Percentiles rank a stretch among this genome's conserved stretches.
Conservation (phyloP, 30 jellyfish, hydroid and myxozoan genomes). For the Aurelia aurita complex sp. Pacific region DNA sequence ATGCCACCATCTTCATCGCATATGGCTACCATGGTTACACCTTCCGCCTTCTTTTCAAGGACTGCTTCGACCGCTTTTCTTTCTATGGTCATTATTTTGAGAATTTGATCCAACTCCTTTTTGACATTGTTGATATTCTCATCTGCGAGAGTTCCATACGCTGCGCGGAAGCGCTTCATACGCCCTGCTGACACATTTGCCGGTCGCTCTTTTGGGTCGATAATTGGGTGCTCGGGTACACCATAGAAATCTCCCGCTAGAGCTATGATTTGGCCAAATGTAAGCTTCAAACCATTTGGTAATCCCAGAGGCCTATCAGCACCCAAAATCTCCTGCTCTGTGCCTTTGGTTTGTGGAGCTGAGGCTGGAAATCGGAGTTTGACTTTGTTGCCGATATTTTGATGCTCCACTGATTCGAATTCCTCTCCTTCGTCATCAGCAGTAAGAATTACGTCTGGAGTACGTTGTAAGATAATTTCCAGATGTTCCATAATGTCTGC, state of each 20-base stretch:
- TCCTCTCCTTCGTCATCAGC: constrained; percentile 10
- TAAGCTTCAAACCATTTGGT: constrained; percentile 34
- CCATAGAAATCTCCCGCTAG: constrained; percentile 38
- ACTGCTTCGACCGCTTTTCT: neutral
- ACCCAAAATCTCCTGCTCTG: neutral
- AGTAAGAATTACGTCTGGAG: constrained; percentile 1
- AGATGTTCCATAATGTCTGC: neutral
- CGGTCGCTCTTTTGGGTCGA: neutral
- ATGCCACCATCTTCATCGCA: neutral
- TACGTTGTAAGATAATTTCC: neutral
- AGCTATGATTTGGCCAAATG: constrained; percentile 40
- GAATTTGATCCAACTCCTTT: constrained; percentile 13
- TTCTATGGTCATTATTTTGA: neutral
- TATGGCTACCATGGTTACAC: neutral
- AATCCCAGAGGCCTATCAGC: neutral
- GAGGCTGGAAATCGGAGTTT: constrained; percentile 6
- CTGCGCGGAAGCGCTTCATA: constrained; percentile 11
- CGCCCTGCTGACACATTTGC: neutral
- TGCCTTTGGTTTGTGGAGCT: neutral
- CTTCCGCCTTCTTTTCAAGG: constrained; percentile 5
- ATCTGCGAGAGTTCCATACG: constrained; percentile 15
- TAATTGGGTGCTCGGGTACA: constrained; percentile 21
- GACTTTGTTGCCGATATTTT: constrained; percentile 4
- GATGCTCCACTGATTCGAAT: constrained; percentile 14
- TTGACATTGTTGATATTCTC: neutral